Evolutionary conservation across 35 echinoderm and acorn worm genomes (phyloP), one percentile per base, ranked within the genome.

Genomic region (Amphiura filiformis): DNA sequence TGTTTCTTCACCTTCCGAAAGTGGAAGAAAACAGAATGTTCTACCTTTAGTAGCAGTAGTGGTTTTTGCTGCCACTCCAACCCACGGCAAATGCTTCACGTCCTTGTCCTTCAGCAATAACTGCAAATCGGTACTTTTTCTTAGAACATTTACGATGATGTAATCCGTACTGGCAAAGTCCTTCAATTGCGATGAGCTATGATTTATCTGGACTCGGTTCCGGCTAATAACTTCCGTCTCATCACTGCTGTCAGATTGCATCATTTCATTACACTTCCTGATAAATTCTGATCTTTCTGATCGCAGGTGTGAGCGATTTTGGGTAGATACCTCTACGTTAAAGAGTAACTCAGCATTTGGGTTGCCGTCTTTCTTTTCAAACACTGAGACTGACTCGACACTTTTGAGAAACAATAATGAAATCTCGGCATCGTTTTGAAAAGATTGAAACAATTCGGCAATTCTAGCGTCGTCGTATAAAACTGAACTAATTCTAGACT

Each of bases 1-100:
- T 23, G 92, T 91, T 20, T 92, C 83, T 11, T 92, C 92, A 39
- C 88, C 75, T 1, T 65, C 75, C n/a, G 96, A 92, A 0, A 98
- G 76, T n/a, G 96, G 96, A 3, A 98, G 83, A 70, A 94, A 98
- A 40, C 96, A 98, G 37, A 94, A 98, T n/a, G 85, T 83, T 47
- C 96, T 84, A 0, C 96, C 96, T 34, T 87, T 35, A 34, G 1
- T 57, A 0, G 26, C 15, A 23, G 7, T 32, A 26, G 26, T 31
- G 37, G 11, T 32, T 36, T 39, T 87, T 34, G 94, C 84, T 17
- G 96, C 92, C 35, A 99, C 80, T 28, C 90, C 93, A 0, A 94
- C 87, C 93, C 93, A 95, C 44, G 96, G 96, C 22, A 99, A 28
- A 15, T 65, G 32, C 56, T 70, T 34, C 32, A 87, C 37, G 39